These are phyloP conservation scores for Rhynchonycteris naso DNA, from an alignment of 2,797 vertebrate species.

Conservation along the genomic window DNA sequence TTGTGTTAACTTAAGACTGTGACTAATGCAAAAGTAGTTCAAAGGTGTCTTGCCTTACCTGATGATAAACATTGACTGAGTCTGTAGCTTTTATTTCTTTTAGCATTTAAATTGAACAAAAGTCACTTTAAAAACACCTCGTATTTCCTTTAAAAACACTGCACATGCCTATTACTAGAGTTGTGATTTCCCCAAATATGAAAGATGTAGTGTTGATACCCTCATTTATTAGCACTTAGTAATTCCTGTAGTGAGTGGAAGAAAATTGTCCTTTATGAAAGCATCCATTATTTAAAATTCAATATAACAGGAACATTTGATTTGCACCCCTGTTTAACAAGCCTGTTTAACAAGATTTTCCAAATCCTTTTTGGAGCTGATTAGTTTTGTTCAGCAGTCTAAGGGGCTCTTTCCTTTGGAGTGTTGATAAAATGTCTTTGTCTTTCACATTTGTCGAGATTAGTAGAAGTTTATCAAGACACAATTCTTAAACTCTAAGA, in stretches of 20 bases:
- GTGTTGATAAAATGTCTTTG: not conserved
- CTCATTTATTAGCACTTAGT: not conserved
- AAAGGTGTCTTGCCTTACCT: slow-evolving; percentile 40
- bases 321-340: not conserved
- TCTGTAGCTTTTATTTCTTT: slow-evolving; percentile 14
- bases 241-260: slow-evolving; percentile 45
- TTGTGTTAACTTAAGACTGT: slow-evolving; percentile 63
- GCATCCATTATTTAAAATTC: slow-evolving; percentile 29
- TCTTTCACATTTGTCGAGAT: slow-evolving; percentile 25
- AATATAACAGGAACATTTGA: not conserved
- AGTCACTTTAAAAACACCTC: not conserved
- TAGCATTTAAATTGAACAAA: slow-evolving; percentile 50
- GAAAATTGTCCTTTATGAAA: slow-evolving; percentile 21
- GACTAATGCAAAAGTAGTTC: slow-evolving; percentile 36
- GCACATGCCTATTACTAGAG: not conserved
- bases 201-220: not conserved
- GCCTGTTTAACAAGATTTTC: not conserved
- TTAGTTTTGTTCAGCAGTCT: not conserved
- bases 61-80: slow-evolving; percentile 36
- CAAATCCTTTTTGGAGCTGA: not conserved
- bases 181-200: slow-evolving; percentile 38
- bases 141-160: slow-evolving; percentile 41
- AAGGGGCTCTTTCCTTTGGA: not conserved
- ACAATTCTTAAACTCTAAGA: not conserved
- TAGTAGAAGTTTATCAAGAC: slow-evolving; percentile 24